phyloP scores from a whole-genome alignment of 2,797 vertebrate genomes.

The Neomorphus geoffroyi region DNA sequence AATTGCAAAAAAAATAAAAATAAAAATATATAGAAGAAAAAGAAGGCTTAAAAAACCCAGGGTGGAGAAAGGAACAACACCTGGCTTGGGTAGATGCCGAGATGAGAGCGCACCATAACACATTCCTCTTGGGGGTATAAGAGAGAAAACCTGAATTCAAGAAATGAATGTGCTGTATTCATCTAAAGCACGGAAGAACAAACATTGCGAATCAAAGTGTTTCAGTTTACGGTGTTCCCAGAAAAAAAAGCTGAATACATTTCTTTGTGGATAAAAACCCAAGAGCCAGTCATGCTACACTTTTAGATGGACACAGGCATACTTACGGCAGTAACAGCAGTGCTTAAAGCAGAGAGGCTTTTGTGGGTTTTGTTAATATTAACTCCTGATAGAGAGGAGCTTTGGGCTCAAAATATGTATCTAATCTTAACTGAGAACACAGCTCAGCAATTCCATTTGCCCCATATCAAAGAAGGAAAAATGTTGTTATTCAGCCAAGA shows the following conservation, averaged over 20 bases:
- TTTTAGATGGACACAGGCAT: background rate
- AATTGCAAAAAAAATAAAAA: background rate
- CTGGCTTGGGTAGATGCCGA: background rate
- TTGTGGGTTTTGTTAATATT: background rate
- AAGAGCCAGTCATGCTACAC: background rate
- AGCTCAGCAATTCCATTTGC: conserved; percentile 17
- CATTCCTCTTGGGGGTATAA: background rate
- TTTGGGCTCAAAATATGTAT: background rate
- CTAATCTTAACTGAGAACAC: conserved; percentile 36
- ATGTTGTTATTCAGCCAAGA: conserved; percentile 46
- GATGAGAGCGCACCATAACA: background rate
- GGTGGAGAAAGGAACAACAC: background rate
- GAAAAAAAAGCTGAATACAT: background rate
- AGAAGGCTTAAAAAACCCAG: background rate
- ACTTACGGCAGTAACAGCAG: background rate
- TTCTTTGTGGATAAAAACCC: background rate
- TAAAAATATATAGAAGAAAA: too few relatives aligned
- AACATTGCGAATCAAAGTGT: background rate
- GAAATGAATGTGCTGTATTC: background rate
- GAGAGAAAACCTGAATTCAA: background rate
- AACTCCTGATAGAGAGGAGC: background rate
- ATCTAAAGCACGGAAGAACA: background rate
- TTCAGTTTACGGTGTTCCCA: background rate
- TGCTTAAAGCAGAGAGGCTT: conserved; percentile 1
- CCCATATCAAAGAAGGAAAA: conserved; percentile 33